Evolutionary conservation across 2,113 vertebrate species (phyloP), one percentile per base, ranked within the genome.

Genomic region (Scomber scombrus): DNA sequence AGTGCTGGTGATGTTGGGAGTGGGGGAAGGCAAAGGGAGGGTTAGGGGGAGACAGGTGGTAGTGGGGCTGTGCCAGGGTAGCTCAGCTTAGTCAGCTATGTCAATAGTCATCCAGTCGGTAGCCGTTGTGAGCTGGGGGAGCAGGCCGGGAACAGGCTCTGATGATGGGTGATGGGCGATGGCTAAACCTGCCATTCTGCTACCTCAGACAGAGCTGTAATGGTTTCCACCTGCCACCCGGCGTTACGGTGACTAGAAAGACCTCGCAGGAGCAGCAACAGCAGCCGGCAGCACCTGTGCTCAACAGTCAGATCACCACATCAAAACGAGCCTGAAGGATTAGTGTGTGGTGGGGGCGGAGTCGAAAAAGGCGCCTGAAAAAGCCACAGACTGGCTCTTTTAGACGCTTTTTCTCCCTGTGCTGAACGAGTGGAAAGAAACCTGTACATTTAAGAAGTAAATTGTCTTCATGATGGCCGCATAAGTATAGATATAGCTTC

Each of bases 271-370:
- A 79, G 71, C 75, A 84, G 40, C 21, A 71, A 81, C 78, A 77
- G 71, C 75, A 84, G 85, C 89, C 23, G 55, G 83, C 86, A 80
- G 82, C 92, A 93, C 92, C 91, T 92, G 91, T 90, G 91, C 81
- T 78, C 84, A 88, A 87, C 90, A 83, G 87, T 91, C 89, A 88
- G 54, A 78, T 81, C 81, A 71, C 87, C 81, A 85, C 88, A 92
- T 89, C 84, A 88, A 85, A 91, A 90, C 84, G 47, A 52, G 78
- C 56, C 60, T 55, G 57, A 55, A 46, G 83, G 86, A 76, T 78
- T 70, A 71, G 52, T 64, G 58, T 29, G 14, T 45, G 11, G 63
- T 57, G 57, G 49, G 80, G 80, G 85, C 1, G 68, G 78, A 72
- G 81, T 16, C 19, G 2, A 43, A 76, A 43, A 76, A 63, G 58